These are phyloP conservation scores for Lycodopsis pacificus DNA, from an alignment of 2,797 vertebrate genomes.

Conservation along the genomic window DNA sequence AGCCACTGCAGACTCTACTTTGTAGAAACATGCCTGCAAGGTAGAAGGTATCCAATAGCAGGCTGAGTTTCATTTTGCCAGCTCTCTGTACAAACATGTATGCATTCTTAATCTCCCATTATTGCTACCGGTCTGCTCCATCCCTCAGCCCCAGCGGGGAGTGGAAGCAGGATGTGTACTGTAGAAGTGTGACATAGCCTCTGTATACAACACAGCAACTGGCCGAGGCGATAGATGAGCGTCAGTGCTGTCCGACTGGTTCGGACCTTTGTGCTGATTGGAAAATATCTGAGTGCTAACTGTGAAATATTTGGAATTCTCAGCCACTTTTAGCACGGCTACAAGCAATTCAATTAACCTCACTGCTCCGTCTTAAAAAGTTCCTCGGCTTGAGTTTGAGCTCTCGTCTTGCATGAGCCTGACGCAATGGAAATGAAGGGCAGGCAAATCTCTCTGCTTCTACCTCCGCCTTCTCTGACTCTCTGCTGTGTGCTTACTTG, in stretches of 20 bases:
- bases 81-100: constrained; percentile 66
- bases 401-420: constrained; percentile 3
- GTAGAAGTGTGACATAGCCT: neutral
- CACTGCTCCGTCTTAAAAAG: constrained; percentile 29
- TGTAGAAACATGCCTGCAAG: constrained; percentile 31
- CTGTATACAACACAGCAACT: neutral
- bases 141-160: constrained; percentile 9
- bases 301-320: constrained; percentile 45
- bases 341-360: constrained; percentile 19
- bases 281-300: constrained; percentile 11
- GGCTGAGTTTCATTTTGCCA: constrained; percentile 44
- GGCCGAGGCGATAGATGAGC: neutral
- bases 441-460: constrained; percentile 17
- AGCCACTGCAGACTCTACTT: constrained; percentile 1
- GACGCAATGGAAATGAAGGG: constrained; percentile 25
- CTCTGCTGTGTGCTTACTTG: constrained; percentile 31
- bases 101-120: neutral
- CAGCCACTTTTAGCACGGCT: constrained; percentile 13
- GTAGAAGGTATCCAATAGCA: constrained; percentile 7
- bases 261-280: neutral
- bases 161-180: neutral
- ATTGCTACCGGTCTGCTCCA: neutral
- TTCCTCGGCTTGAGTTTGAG: constrained; percentile 23
- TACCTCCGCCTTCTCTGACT: constrained; percentile 9
- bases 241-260: neutral